Conservation (phyloP, 92 coral and sea anemone genomes). For the Zoanthus solanderi region DNA sequence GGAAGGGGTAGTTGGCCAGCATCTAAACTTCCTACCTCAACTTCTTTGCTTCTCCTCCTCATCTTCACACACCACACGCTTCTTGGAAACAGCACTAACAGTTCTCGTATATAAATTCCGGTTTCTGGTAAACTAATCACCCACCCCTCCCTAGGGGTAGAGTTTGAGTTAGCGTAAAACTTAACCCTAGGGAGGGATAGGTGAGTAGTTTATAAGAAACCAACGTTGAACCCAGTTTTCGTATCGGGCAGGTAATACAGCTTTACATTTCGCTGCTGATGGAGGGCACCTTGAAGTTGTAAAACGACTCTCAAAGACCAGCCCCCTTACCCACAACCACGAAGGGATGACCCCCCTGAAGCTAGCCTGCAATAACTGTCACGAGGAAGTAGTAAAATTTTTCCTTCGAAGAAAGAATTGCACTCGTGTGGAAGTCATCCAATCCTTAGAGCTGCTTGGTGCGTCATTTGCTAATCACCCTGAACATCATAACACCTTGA, state of each 20-base stretch:
- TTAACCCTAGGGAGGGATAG: too few species aligned
- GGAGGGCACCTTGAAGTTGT: slow-evolving; percentile 64
- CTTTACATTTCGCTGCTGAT: slow-evolving; percentile 70
- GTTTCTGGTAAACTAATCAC: too few species aligned
- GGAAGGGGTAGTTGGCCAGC: too few species aligned
- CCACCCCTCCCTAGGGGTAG: too few species aligned
- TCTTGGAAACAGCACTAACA: too few species aligned
- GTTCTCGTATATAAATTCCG: too few species aligned
- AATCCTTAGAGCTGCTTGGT: slow-evolving; percentile 70
- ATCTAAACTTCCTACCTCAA: too few species aligned
- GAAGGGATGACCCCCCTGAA: slow-evolving; percentile 76
- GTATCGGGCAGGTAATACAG: slow-evolving; percentile 63
- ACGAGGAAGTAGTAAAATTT: slow-evolving; percentile 67
- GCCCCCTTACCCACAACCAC: slow-evolving; percentile 48
- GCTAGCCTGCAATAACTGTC: slow-evolving; percentile 71
- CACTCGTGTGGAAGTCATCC: slow-evolving; percentile 66
- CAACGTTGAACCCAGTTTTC: too few species aligned
- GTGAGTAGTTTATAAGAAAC: too few species aligned
- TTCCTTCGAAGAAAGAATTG: slow-evolving; percentile 61
- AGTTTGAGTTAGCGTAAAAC: too few species aligned
- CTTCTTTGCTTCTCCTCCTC: too few species aligned
- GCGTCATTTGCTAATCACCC: slow-evolving; percentile 77
- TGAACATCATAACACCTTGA: slow-evolving; percentile 46
- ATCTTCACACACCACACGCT: too few species aligned
- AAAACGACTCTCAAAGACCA: slow-evolving; percentile 49